These are phyloP conservation scores for Drosophila micromelanica DNA, from an alignment of 1,140 invertebrate genomes.

Conservation along the genomic window DNA sequence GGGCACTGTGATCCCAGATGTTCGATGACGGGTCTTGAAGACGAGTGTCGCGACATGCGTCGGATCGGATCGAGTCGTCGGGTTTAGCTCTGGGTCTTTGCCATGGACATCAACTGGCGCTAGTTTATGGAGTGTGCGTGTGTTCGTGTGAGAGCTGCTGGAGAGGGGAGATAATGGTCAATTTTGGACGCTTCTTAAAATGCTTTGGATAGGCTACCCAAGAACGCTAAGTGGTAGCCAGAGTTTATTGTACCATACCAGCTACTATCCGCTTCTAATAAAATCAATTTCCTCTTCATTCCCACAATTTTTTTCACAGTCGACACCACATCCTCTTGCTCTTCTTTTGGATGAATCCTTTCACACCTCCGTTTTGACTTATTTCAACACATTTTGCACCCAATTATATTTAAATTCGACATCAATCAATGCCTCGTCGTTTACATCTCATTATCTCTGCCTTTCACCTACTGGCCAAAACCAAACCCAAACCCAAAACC, in stretches of 20 bases:
- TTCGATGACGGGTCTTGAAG: slow-evolving; percentile 16
- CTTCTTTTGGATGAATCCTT: not conserved
- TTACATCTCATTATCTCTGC: slow-evolving; percentile 49
- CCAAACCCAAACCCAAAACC: slow-evolving; percentile 13
- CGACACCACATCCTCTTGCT: not conserved
- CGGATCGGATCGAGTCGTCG: slow-evolving; percentile 30
- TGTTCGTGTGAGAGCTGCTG: not conserved
- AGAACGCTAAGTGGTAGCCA: slow-evolving; percentile 19
- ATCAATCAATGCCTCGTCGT: slow-evolving; percentile 41
- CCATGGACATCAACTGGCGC: slow-evolving; percentile 72
- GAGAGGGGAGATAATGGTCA: slow-evolving; percentile 24
- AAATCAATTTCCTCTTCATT: slow-evolving; percentile 4
- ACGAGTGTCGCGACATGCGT: slow-evolving; percentile 56
- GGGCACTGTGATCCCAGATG: slow-evolving; percentile 45
- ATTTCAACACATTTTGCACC: slow-evolving; percentile 47
- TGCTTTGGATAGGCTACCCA: not conserved
- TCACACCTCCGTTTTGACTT: slow-evolving; percentile 11
- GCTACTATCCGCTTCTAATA: not conserved
- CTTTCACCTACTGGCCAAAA: slow-evolving; percentile 48
- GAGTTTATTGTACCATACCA: slow-evolving; percentile 1
- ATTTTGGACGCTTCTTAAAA: slow-evolving; percentile 33
- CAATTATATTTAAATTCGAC: slow-evolving; percentile 47
- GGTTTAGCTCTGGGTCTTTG: slow-evolving; percentile 42
- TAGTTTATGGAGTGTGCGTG: slow-evolving; percentile 47
- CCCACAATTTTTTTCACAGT: too few relatives aligned